These are phyloP conservation scores for Bujurquina vittata DNA, from an alignment of 2,113 vertebrate species.

Conservation along the genomic window DNA sequence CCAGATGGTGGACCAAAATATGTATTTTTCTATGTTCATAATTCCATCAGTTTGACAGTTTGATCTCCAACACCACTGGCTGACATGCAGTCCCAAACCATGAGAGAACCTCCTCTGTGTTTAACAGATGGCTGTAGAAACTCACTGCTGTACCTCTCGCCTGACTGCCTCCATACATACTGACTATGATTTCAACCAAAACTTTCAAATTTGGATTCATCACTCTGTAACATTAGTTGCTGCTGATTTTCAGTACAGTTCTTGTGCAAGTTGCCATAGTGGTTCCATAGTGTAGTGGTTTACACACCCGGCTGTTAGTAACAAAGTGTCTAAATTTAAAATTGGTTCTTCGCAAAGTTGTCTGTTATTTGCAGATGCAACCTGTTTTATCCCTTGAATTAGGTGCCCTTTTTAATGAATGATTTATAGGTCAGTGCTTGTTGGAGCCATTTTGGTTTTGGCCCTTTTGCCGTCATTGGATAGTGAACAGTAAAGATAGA, in stretches of 20 bases:
- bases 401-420: no score
- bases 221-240: not conserved
- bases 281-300: not conserved
- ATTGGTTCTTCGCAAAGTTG: no score
- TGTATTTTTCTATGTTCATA: not conserved
- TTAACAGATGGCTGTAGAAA: slow-evolving; percentile 2
- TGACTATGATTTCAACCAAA: not conserved
- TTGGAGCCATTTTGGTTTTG: no score
- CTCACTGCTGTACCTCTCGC: no score
- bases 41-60: not conserved
- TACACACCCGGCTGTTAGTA: not conserved
- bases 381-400: no score
- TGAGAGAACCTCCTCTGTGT: not conserved
- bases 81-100: not conserved
- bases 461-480: no score
- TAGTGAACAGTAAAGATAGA: no score
- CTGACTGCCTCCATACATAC: not conserved
- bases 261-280: no score
- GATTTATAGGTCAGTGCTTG: no score
- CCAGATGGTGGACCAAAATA: not conserved
- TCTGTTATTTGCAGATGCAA: no score
- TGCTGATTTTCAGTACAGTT: not conserved
- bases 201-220: not conserved
- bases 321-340: no score
- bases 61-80: not conserved